Percentiles rank a stretch among this genome's conserved stretches.
phyloP scores from a whole-genome alignment of 2,888 invertebrate species.

The Cheilosia pagana region DNA sequence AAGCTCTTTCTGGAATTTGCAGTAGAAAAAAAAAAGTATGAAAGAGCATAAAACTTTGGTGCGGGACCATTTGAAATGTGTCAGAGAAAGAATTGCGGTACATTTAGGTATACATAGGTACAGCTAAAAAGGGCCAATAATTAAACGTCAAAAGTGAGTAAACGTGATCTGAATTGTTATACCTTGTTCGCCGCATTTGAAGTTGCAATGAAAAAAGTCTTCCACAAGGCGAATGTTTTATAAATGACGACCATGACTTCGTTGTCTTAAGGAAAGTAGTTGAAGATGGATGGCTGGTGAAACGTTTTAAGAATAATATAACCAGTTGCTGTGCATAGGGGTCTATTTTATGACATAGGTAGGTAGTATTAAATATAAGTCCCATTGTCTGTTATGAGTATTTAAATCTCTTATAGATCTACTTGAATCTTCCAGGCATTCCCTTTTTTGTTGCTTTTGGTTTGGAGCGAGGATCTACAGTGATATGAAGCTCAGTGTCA shows the following conservation, averaged over 20 bases:
- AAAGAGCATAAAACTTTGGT: conserved; percentile 3
- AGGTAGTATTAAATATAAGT: no score
- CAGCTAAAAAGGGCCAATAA: conserved; percentile 76
- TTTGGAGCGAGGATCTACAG: no score
- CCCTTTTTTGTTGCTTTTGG: no score
- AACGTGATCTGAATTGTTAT: conserved; percentile 78
- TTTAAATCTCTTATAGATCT: no score
- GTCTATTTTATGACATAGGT: neutral
- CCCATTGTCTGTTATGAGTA: no score
- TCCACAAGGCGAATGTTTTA: conserved; percentile 28
- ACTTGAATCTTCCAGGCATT: no score
- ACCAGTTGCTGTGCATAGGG: neutral
- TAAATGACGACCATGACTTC: conserved; percentile 35
- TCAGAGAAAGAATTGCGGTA: conserved; percentile 55
- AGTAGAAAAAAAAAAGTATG: conserved; percentile 26
- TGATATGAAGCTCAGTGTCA: no score
- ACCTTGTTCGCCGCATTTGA: conserved; percentile 29
- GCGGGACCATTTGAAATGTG: conserved; percentile 62
- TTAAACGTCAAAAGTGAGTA: conserved; percentile 82
- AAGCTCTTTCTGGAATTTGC: conserved; percentile 9
- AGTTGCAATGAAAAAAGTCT: conserved; percentile 53
- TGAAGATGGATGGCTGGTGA: conserved; percentile 22
- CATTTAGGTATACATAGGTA: neutral
- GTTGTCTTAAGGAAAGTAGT: conserved; percentile 10
- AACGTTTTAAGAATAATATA: conserved; percentile 2